These are phyloP conservation scores for Danio kyathit DNA, from an alignment of 2,797 vertebrate species.

Conservation along the genomic window DNA sequence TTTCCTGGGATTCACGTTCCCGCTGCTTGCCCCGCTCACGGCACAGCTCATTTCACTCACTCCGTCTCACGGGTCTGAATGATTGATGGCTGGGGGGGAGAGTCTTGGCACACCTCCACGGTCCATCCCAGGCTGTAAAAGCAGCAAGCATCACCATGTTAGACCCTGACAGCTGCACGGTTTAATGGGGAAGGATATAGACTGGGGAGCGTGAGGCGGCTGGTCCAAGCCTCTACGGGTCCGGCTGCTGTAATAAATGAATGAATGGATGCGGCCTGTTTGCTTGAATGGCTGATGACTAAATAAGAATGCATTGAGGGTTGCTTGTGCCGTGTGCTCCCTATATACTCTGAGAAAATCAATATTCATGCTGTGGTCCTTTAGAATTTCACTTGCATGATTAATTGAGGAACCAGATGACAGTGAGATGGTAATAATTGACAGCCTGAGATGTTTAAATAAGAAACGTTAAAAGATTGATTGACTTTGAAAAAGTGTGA, in stretches of 20 bases:
- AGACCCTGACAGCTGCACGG: slow-evolving; percentile 66
- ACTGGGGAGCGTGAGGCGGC: slow-evolving; percentile 71
- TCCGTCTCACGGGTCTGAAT: slow-evolving; percentile 63
- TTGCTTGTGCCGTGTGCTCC: background rate
- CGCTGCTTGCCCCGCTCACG: slow-evolving; percentile 24
- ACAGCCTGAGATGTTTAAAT: background rate
- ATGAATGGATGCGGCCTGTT: slow-evolving; percentile 38
- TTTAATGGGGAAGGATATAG: slow-evolving; percentile 77
- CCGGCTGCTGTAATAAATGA: slow-evolving; percentile 46
- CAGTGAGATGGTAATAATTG: background rate
- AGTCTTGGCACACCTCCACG: slow-evolving; percentile 65
- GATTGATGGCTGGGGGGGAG: slow-evolving; percentile 76
- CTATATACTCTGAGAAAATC: background rate
- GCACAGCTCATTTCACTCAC: slow-evolving; percentile 69
- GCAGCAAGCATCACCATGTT: slow-evolving; percentile 73
- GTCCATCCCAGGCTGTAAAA: slow-evolving; percentile 71
- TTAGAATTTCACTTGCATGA: background rate
- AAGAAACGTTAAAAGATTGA: background rate
- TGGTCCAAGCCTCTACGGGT: slow-evolving; percentile 69
- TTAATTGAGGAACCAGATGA: background rate
- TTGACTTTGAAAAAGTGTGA: background rate
- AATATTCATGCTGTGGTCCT: slow-evolving; percentile 4
- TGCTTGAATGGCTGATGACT: slow-evolving; percentile 42
- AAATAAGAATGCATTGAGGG: slow-evolving; percentile 19
- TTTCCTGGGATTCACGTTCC: slow-evolving; percentile 36